These are phyloP conservation scores for Lepidocyrtinus sp. DNA, from an alignment of 2,888 invertebrate genomes.

Conservation along the genomic window DNA sequence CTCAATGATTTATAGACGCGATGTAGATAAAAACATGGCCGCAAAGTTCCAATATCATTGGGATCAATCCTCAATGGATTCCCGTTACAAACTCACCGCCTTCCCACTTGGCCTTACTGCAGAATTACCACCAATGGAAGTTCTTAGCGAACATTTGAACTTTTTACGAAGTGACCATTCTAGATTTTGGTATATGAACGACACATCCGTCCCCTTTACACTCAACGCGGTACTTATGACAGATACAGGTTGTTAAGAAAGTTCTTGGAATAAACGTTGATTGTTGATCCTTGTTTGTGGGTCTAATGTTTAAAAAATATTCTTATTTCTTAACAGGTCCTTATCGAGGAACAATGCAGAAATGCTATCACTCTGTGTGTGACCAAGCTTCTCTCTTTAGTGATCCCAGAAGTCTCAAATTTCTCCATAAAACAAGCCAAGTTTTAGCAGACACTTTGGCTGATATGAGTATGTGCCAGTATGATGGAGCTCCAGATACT, in stretches of 20 bases:
- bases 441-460: conserved; percentile 65
- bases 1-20: conserved; percentile 71
- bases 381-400: conserved; percentile 64
- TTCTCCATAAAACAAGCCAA: conserved; percentile 68
- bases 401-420: conserved; percentile 65
- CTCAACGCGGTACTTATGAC: conserved; percentile 72
- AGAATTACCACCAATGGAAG: conserved; percentile 69
- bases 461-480: conserved; percentile 67
- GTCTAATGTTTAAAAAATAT: too few species aligned
- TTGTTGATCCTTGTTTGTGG: too few species aligned
- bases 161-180: conserved; percentile 72
- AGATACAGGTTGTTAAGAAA: too few species aligned
- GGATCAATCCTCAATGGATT: conserved; percentile 61
- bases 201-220: conserved; percentile 68
- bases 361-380: conserved; percentile 68
- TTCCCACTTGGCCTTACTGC: conserved; percentile 70
- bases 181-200: conserved; percentile 72
- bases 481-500: conserved; percentile 20
- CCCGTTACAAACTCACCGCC: conserved; percentile 68
- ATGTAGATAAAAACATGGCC: conserved; percentile 71
- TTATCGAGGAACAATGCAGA: conserved; percentile 68
- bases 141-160: conserved; percentile 71
- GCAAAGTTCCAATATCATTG: conserved; percentile 69
- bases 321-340: too few species aligned
- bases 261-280: too few species aligned